Conservation (phyloP, 2,888 invertebrate species). For the Esperia sulphurella region DNA sequence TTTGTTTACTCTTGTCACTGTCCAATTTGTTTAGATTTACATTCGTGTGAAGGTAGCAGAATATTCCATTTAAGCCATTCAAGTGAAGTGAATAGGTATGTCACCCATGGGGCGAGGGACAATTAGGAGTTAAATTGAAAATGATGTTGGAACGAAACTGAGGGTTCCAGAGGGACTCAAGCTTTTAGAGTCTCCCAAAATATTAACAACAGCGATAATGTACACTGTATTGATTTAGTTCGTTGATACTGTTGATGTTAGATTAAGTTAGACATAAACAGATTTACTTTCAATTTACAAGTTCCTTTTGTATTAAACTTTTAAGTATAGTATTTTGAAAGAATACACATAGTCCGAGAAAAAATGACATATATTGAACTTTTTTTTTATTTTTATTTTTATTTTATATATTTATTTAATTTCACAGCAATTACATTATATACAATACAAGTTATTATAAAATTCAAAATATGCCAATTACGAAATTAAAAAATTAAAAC, state of each 20-base stretch:
- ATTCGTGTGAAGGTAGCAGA: slow-evolving; percentile 22
- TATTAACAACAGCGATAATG: background rate
- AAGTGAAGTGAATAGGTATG: slow-evolving; percentile 27
- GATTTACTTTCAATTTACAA: background rate
- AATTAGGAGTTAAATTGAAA: slow-evolving; percentile 62
- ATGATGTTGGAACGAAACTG: slow-evolving; percentile 30
- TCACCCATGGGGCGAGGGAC: slow-evolving; percentile 33
- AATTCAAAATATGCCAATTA: too few relatives aligned
- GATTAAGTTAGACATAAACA: background rate
- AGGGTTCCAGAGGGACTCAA: slow-evolving; percentile 1
- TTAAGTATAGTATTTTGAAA: too few relatives aligned
- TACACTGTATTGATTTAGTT: background rate
- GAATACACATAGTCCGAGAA: too few relatives aligned
- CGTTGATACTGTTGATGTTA: background rate
- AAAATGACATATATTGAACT: too few relatives aligned
- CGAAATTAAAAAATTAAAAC: too few relatives aligned
- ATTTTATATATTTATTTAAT: too few relatives aligned
- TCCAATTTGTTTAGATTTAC: slow-evolving; percentile 31
- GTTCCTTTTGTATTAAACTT: too few relatives aligned
- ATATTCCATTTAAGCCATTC: slow-evolving; percentile 33
- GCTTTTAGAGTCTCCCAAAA: slow-evolving; percentile 1
- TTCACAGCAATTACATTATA: too few relatives aligned
- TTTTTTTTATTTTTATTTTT: too few relatives aligned
- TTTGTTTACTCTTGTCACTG: slow-evolving; percentile 16
- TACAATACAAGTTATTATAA: too few relatives aligned